Conservation (phyloP, 2,113 vertebrate species). For the Alexandromys fortis region DNA sequence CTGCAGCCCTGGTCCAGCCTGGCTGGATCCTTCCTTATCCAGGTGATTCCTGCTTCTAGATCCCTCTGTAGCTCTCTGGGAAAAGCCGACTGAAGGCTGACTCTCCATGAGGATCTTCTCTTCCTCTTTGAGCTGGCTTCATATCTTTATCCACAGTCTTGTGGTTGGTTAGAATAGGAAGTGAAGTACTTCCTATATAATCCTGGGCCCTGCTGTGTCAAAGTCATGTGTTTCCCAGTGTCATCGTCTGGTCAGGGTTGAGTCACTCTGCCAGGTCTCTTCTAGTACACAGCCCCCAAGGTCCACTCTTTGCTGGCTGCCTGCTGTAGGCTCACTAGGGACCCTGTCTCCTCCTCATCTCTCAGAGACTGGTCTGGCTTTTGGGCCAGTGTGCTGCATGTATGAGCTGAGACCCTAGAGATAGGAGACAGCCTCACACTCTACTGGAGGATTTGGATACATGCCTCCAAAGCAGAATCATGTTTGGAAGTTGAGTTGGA, state of each 20-base stretch:
- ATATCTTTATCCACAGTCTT: constrained; percentile 65
- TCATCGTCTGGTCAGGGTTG: not conserved
- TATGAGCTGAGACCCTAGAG: constrained; percentile 8
- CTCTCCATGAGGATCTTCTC: not conserved
- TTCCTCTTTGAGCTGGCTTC: not conserved
- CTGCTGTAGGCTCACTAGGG: not conserved
- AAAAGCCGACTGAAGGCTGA: not conserved
- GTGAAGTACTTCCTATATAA: constrained; percentile 81
- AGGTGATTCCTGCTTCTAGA: not conserved
- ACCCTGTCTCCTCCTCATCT: not conserved
- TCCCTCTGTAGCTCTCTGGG: not conserved
- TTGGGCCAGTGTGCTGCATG: not conserved
- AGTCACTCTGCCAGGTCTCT: not conserved
- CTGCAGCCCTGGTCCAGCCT: not conserved
- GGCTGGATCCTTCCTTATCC: not conserved
- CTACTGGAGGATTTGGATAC: not conserved
- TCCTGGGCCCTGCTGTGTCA: constrained; percentile 52
- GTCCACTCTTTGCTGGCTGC: not conserved
- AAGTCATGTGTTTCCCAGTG: constrained; percentile 2
- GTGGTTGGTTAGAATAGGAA: constrained; percentile 77
- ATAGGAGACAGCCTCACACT: not conserved
- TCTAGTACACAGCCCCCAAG: not conserved
- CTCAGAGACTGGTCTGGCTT: not conserved
- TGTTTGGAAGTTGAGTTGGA: not conserved
- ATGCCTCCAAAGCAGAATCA: not conserved